Conservation (phyloP, 23 tunicate species). For the Phallusia fumigata region DNA sequence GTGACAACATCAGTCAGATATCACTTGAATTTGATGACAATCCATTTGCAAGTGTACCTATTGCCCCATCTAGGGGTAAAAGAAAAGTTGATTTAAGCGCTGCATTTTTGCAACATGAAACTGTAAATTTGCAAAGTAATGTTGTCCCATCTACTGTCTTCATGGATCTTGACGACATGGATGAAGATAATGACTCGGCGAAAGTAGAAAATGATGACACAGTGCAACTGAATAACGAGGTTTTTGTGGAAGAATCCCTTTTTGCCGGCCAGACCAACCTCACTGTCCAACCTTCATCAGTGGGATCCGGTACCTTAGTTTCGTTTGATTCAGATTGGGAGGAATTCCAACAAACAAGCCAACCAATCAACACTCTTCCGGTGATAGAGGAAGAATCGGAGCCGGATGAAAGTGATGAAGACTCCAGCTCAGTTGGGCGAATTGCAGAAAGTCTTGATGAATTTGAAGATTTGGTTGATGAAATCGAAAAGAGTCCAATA, state of each 20-base stretch:
- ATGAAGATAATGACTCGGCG: neutral
- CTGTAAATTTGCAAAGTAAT: neutral
- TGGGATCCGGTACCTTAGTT: neutral
- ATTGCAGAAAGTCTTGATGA: neutral
- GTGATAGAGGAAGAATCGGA: conserved; percentile 42
- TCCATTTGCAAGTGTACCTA: conserved; percentile 19
- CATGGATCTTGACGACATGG: conserved; percentile 25
- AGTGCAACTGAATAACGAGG: neutral
- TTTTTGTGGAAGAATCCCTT: neutral
- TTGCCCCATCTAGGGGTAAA: neutral
- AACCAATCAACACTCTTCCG: conserved; percentile 33
- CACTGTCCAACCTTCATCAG: neutral
- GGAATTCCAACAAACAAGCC: conserved; percentile 30
- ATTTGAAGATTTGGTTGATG: neutral
- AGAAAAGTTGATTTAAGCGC: neutral
- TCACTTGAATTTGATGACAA: conserved; percentile 66
- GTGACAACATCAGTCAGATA: conserved; percentile 29
- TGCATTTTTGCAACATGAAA: neutral
- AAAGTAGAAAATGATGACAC: neutral
- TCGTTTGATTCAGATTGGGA: conserved; percentile 51
- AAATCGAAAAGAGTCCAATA: too few relatives aligned
- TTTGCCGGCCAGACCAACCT: neutral
- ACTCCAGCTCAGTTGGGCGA: neutral
- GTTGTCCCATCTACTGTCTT: conserved; percentile 44
- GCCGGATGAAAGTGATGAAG: conserved; percentile 18